Base-by-base conservation (phyloP, 2,113 vertebrate genomes). In the Capreolus pygargus region DNA sequence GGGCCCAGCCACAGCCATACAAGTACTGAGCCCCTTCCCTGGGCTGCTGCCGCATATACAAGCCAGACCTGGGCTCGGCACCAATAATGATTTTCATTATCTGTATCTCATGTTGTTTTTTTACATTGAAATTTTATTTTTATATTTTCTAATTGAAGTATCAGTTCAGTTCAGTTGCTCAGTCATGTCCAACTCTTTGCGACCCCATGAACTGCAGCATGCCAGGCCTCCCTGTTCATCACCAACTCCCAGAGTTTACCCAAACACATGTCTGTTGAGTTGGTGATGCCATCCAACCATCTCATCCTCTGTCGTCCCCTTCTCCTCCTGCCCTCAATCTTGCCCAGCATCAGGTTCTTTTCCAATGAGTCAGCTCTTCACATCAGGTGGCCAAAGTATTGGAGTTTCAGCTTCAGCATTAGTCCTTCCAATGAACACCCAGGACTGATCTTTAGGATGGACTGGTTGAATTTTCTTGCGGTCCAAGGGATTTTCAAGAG, bases 1-100 rank as follows among this genome's bases (percentile, higher is more conserved):
- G 54, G 39, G 47, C 9, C 74, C 19, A 1, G 33, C 11, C 9
- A 0, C 13, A 21, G 21, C 7, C 16, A 1, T 0, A 3, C n/a
- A 1, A 19, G 17, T 7, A 2, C 1, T 15, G 4, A 45, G 19
- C 52, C 47, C 21, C 4, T 36, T 30, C n/a, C 25, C 45, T 84
- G 19, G 25, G 70, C 5, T 30, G 54, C 47, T 2, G 33, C 19
- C 25, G 0, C 1, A 13, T 36, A 10, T 19, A 6, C 1, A 47
- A 47, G 28, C n/a, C 76, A 28, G 4, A 39, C 3, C 0, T 6
- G 14, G 67, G 58, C 50, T 23, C 1, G 5, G 36, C 3, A 6
- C 43, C 17, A 33, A 61, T 1, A 1, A 3, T 3, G 2, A 1
- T 21, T 60, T 74, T n/a, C 10, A 13, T n/a, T 70, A 82, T 39